A percentile compares a stretch with the other conserved stretches of the same genome.
Evolutionary conservation across 2,888 invertebrate species (phyloP).

Genomic region (Cosmia trapezina): DNA sequence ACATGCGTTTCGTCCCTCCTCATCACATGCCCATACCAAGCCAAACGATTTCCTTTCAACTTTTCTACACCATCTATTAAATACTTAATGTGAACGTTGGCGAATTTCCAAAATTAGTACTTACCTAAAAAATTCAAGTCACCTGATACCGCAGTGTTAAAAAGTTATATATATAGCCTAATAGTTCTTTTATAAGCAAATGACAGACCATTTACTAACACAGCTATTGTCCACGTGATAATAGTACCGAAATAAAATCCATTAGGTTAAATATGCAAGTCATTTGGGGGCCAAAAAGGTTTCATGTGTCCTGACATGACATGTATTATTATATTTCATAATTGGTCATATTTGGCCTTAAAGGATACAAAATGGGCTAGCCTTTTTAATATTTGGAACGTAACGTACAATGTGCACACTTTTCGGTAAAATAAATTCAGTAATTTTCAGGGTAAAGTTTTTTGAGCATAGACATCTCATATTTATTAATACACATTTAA

Average conservation of each 20-base stretch:
- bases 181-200: slow-evolving; percentile 36
- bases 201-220: slow-evolving; percentile 36
- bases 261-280: slow-evolving; percentile 56
- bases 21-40: too few species aligned
- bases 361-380: slow-evolving; percentile 22
- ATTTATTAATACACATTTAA: too few species aligned
- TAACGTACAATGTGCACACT: not conserved
- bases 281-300: slow-evolving; percentile 58
- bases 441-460: not conserved
- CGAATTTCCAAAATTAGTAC: not conserved
- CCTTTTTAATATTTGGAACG: slow-evolving; percentile 9
- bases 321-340: slow-evolving; percentile 34
- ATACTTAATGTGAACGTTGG: not conserved
- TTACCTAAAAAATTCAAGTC: slow-evolving; percentile 24
- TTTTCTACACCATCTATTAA: not conserved
- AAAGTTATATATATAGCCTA: slow-evolving; percentile 17
- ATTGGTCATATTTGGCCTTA: slow-evolving; percentile 23
- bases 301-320: slow-evolving; percentile 32
- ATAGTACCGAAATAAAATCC: slow-evolving; percentile 54
- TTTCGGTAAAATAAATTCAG: not conserved
- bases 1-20: too few species aligned
- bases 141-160: not conserved
- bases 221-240: slow-evolving; percentile 37
- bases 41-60: too few species aligned
- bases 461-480: too few species aligned